Evolutionary conservation across 1,140 invertebrate species (phyloP), one percentile per base, ranked within the genome.

Genomic region (Dysdera silvatica): DNA sequence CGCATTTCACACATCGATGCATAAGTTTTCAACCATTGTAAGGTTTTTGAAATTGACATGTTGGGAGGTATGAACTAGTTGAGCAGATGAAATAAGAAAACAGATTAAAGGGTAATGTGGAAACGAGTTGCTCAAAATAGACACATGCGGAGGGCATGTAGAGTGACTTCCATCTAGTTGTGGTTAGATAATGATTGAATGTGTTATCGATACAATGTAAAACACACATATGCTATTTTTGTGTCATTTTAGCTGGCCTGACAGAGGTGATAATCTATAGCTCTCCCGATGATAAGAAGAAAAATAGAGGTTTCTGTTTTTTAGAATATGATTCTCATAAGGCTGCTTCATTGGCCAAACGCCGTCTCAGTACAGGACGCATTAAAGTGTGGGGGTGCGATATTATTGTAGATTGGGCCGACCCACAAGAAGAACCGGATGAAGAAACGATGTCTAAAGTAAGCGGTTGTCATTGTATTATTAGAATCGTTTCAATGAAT

Each of bases 321-420:
- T 85, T 99, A 76, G 95, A 99, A 81, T 99, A 98, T 80, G 93
- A 97, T 80, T 95, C 92, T 75, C 96, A 99, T 79, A 99, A 99
- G 83, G 86, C 92, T 70, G 96, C 96, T 71, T 98, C 95, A 45
- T 82, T 98, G 78, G 96, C 96, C 60, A 98, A 98, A 80, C 83
- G 95, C 74, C 84, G 93, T 74, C 82, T 99, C 68, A 87, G 89
- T 67, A 93, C 90, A 63, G 90, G 90, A 70, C 83, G 91, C 73
- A 89, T 92, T 78, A 94, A 94, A 82, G 88, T 94, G 67, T 99
- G 95, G 94, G 90, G 91, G 77, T 97, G 92, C 84, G 95, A 98
- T 83, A 94, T 99, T 72, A 96, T 98, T 78, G 95, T 98, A 67
- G 96, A 99, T 78, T 99, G 96, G 96, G 96, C 96, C 48, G 96